A percentile compares a stretch with the other conserved stretches of the same genome.
Conservation (phyloP, 2,113 vertebrate genomes). For the Sterna hirundo region DNA sequence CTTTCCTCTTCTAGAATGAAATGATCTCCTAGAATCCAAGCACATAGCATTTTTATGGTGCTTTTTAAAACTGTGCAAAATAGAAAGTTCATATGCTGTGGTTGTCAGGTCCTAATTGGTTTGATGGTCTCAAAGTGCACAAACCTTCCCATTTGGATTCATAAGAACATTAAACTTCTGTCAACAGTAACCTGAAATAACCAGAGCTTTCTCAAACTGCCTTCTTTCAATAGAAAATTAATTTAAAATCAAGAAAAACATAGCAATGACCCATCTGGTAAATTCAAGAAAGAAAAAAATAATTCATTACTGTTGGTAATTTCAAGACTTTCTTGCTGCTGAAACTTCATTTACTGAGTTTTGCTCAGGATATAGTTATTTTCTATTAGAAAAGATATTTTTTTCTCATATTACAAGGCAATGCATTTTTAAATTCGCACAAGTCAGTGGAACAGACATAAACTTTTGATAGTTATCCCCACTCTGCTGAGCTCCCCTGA, state of each 20-base stretch:
- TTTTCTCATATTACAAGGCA: not conserved
- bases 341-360: not conserved
- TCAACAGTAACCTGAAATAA: not conserved
- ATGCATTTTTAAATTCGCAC: not conserved
- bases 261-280: not conserved
- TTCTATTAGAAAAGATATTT: not conserved
- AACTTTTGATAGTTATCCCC: not conserved
- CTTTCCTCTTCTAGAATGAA: not conserved
- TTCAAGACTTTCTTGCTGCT: not conserved
- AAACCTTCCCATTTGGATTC: not conserved
- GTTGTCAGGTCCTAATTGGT: not conserved
- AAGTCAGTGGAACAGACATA: not conserved
- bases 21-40: not conserved
- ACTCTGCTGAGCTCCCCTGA: not conserved
- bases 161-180: not conserved
- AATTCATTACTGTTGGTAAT: not conserved
- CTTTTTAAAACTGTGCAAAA: not conserved
- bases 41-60: not conserved
- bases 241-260: not conserved
- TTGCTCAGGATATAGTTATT: not conserved
- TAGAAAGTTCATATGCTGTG: not conserved
- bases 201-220: not conserved
- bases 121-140: not conserved
- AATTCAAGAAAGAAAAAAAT: not conserved
- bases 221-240: not conserved